Conservation (phyloP, 2,113 vertebrate genomes). For the Lophius piscatorius region DNA sequence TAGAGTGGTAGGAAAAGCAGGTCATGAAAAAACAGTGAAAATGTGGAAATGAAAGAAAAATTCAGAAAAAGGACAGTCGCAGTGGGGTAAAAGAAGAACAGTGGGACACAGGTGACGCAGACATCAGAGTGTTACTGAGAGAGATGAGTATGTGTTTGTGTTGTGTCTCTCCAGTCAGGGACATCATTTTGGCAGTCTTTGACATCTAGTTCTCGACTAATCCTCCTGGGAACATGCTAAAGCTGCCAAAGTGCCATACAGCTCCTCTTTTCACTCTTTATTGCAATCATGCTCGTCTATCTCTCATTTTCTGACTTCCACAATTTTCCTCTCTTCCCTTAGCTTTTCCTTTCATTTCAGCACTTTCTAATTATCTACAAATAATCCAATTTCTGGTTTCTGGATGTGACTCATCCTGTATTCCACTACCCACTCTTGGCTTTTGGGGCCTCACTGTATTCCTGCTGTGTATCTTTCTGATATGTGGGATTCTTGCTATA, state of each 20-base stretch:
- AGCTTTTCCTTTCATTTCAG: constrained; percentile 27
- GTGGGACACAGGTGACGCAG: too few species aligned
- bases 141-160: constrained; percentile 19
- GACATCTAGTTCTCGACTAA: constrained; percentile 74
- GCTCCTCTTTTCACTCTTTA: constrained; percentile 65
- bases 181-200: constrained; percentile 64
- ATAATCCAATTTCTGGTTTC: constrained; percentile 13
- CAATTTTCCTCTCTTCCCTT: constrained; percentile 16
- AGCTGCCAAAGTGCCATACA: constrained; percentile 79
- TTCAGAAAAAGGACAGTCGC: too few species aligned
- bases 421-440: neutral
- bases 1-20: constrained; percentile 9
- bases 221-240: constrained; percentile 81
- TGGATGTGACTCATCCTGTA: neutral
- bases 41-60: too few species aligned
- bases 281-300: constrained; percentile 47
- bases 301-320: constrained; percentile 31
- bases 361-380: constrained; percentile 33
- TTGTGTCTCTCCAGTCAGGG: constrained; percentile 60
- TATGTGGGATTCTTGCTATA: constrained; percentile 34
- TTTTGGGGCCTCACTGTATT: constrained; percentile 9
- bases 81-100: too few species aligned
- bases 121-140: constrained; percentile 9
- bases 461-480: constrained; percentile 49
- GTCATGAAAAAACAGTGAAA: neutral